Evolutionary conservation across 1,140 invertebrate genomes (phyloP).

Genomic region (Formica selysi): DNA sequence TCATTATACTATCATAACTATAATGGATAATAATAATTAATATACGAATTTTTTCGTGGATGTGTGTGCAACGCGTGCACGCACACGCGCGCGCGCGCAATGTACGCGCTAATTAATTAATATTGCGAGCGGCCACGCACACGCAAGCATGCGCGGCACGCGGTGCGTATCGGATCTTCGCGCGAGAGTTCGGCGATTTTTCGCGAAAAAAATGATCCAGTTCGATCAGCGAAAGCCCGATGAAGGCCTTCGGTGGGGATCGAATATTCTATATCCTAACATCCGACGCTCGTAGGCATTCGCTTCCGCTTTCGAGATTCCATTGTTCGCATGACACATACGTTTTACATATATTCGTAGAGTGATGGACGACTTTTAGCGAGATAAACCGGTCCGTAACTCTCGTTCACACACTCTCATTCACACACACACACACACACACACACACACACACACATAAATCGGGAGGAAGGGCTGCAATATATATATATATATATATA

Average conservation of each 20-base stretch:
- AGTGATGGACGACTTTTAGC: slow-evolving; percentile 28
- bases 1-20: slow-evolving; percentile 78
- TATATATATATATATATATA: too few relatives aligned
- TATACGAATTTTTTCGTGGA: slow-evolving; percentile 70
- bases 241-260: slow-evolving; percentile 9
- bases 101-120: slow-evolving; percentile 42
- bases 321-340: not conserved
- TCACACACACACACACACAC: too few relatives aligned
- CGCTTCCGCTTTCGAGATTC: slow-evolving; percentile 12
- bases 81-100: slow-evolving; percentile 10
- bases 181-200: slow-evolving; percentile 21
- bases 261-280: slow-evolving; percentile 15
- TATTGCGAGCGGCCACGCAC: slow-evolving; percentile 48
- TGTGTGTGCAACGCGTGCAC: slow-evolving; percentile 45
- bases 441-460: too few relatives aligned
- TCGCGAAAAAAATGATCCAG: slow-evolving; percentile 1
- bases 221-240: not conserved
- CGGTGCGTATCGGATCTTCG: slow-evolving; percentile 29
- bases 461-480: too few relatives aligned
- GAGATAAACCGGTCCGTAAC: slow-evolving; percentile 15
- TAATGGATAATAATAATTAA: slow-evolving; percentile 80
- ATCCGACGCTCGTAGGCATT: slow-evolving; percentile 49
- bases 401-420: not conserved
- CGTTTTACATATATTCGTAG: slow-evolving; percentile 1
- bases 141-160: slow-evolving; percentile 23